Base-by-base conservation (phyloP, 2,888 invertebrate species). In the Bugula neritina region DNA sequence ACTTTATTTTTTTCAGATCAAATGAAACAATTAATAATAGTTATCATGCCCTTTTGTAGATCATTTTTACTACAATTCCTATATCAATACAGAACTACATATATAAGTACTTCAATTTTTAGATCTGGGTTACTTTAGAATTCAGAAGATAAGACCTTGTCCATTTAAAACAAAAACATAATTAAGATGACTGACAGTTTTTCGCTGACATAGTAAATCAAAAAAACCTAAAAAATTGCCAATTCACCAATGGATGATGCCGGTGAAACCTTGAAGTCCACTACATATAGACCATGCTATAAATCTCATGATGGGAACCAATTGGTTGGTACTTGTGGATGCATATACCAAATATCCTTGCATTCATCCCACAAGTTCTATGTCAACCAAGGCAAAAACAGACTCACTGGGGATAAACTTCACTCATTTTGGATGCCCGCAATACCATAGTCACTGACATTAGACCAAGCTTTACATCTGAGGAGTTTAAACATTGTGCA, bases 271-370 rank as follows among this genome's bases (percentile, higher is more conserved):
- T n/a, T n/a, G n/a, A n/a, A n/a, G 70, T 3, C 69, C 78, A 10
- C 17, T 80, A 1, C 79, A 78, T 54, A 63, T 78, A 27, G 78
- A 79, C 69, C 77, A 74, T 70, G 78, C 78, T n/a, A 77, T 75
- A 31, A 75, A 73, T 54, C 72, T 75, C 35, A n/a, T 72, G n/a
- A n/a, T n/a, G 55, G 75, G 74, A 0, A 69, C 71, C 58, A 74
- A 74, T 58, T 75, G 74, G 63, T 71, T 79, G n/a, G 71, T 78
- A 3, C 31, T 76, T 10, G 69, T 77, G 0, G 77, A 79, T 54
- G 74, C 76, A 0, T 63, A 77, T 63, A 75, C 75, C 10, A 78
- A 78, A 69, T 78, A 75, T 74, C 71, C 74, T 1, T 76, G 77
- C 31, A 74, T 74, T 52, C 43, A 63, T 29, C 35, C 55, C 3